Evolutionary conservation across 2,888 invertebrate species (phyloP).

Genomic region (Phengaris alcon): DNA sequence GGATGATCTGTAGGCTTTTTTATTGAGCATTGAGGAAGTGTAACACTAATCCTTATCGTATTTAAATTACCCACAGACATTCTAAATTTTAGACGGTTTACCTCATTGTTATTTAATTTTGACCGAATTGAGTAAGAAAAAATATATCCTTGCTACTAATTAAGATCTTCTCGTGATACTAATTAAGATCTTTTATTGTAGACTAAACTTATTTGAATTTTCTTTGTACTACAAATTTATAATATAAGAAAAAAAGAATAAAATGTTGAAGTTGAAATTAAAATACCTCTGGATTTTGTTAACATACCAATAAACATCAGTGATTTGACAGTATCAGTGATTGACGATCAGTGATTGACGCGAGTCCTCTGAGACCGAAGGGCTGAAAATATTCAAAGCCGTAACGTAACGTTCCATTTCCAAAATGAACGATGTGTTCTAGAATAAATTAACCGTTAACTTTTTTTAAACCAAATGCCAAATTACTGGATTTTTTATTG

Average conservation of each 20-base stretch:
- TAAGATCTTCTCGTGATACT: too few relatives aligned
- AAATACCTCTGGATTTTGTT: not conserved
- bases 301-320: not conserved
- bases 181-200: too few relatives aligned
- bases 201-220: too few relatives aligned
- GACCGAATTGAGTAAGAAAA: too few relatives aligned
- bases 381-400: not conserved
- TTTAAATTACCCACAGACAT: not conserved
- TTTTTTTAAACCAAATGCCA: not conserved
- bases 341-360: not conserved
- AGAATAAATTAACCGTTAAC: not conserved
- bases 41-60: not conserved
- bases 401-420: not conserved
- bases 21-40: not conserved
- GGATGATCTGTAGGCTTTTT: too few relatives aligned
- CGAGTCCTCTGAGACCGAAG: not conserved
- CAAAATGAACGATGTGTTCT: slow-evolving; percentile 10
- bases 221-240: too few relatives aligned
- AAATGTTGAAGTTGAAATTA: not conserved
- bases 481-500: not conserved
- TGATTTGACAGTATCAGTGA: too few relatives aligned
- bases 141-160: too few relatives aligned
- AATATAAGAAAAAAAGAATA: not conserved
- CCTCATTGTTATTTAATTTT: not conserved
- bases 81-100: not conserved